phyloP scores from a whole-genome alignment of 2,888 invertebrate genomes.

The Lacanobia wlatinum region DNA sequence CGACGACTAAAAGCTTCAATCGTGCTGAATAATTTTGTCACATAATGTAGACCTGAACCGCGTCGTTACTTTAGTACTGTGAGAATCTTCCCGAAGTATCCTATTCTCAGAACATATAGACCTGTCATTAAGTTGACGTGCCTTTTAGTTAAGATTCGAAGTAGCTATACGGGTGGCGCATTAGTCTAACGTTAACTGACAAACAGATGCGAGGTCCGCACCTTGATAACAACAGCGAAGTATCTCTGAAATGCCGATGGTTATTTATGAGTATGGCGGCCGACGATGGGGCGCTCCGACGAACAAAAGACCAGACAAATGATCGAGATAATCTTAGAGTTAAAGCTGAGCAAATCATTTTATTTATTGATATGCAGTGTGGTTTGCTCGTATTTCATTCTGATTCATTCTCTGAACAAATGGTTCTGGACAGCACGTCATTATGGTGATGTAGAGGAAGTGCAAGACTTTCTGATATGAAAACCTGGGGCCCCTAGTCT shows the following conservation, averaged over 20 bases:
- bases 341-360: constrained; percentile 71
- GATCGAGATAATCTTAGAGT: constrained; percentile 84
- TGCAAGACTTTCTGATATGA: neutral
- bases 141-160: constrained; percentile 68
- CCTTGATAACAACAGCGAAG: constrained; percentile 85
- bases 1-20: neutral
- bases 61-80: neutral
- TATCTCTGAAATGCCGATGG: constrained; percentile 86
- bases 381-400: constrained; percentile 46
- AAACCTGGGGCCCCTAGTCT: neutral
- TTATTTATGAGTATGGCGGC: constrained; percentile 85
- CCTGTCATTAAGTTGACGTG: constrained; percentile 72
- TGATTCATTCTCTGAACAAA: constrained; percentile 3
- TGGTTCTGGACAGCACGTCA: neutral
- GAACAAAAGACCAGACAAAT: constrained; percentile 89
- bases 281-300: constrained; percentile 76
- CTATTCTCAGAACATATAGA: constrained; percentile 69
- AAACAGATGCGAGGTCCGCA: constrained; percentile 85
- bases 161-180: constrained; percentile 86
- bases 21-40: neutral
- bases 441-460: neutral
- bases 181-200: constrained; percentile 82
- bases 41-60: neutral
- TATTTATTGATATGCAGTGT: constrained; percentile 60
- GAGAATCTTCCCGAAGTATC: constrained; percentile 37